Evolutionary conservation across 1,140 invertebrate species (phyloP), one percentile per base, ranked within the genome.

Genomic region (Diabrotica virgifera): DNA sequence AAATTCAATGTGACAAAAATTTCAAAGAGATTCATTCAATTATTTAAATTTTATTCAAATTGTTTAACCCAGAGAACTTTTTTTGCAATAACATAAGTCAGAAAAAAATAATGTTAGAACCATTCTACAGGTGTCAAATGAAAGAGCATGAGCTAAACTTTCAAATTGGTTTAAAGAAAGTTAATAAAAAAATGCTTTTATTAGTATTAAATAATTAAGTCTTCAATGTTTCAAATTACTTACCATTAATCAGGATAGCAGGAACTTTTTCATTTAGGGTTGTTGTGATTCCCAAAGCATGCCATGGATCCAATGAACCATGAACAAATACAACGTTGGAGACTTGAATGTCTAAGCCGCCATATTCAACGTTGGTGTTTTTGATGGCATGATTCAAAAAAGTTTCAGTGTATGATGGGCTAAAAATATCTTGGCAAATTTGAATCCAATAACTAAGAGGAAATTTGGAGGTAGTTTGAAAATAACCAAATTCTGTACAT

Each of bases 401-500:
- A 0, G 80, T 63, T 8, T 72, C 64, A 74, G 86, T 83, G 72
- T 86, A 91, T 69, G 74, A 77, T 0, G 82, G 73, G 5, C 90
- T 91, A 80, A 86, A 97, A 53, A 97, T 86, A 81, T 96, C 94
- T 38, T 78, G 76, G 75, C 95, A 97, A 75, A 94, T 90, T 63
- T 91, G 80, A 37, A 89, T 82, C 69, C 89, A 96, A 77, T 93
- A 96, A 24, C 91, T 85, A 0, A 92, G 74, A 0, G 90, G 85
- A 67, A 96, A 94, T 9, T 84, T 80, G 72, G 89, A 80, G 0
- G 94, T 95, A 0, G 93, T 93, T 82, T 97, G 94, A 79, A 90
- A 97, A 75, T 94, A 97, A 24, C 94, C 95, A 80, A 97, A 98
- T 78, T 98, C 95, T 12, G 90, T 93, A 77, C 95, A 98, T 0